Evolutionary conservation across 2,113 vertebrate genomes (phyloP), one percentile per base, ranked within the genome.

Genomic region (Podocnemis expansa): DNA sequence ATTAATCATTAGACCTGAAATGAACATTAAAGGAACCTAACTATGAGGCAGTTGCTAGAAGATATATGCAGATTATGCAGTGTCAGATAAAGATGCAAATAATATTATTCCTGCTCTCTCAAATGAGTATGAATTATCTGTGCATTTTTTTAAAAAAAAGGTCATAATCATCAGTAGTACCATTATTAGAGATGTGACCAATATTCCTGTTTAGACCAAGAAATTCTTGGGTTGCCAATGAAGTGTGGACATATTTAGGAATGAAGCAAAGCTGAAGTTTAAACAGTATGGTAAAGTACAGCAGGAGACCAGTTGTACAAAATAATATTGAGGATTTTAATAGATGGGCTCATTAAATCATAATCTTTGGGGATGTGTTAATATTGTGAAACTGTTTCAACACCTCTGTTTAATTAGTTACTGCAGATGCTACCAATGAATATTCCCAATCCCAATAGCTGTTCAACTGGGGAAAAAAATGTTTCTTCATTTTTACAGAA

Each of bases 371-470:
- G 85, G 83, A 91, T 83, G 21, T 41, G 51, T 83, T 95, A 82
- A 88, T 93, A 86, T 80, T 94, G 60, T 83, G 55, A 95, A 96
- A n/a, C 63, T 47, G 34, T 97, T 96, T 91, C 52, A 90, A 22
- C 88, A 45, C 17, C 60, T 43, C 75, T 56, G 60, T 96, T 94
- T 93, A 86, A 95, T 94, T 93, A 82, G 84, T 94, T 94, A 75
- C 80, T 21, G n/a, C 82, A 93, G 80, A 93, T 94, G 86, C 80
- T 95, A 81, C n/a, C 85, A 81, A 19, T 81, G 43, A 91, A 73
- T 87, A n/a, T 92, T 93, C 17, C 60, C 78, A n/a, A 25, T 85
- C 51, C 87, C 14, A n/a, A 86, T 84, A 47, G 10, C 31, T 88
- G 8, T 67, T 83, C 5, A 1, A 82, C 10, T 12, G 0, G 12